Conservation (phyloP, 1,140 invertebrate genomes). For the Platyscapa corneri region DNA sequence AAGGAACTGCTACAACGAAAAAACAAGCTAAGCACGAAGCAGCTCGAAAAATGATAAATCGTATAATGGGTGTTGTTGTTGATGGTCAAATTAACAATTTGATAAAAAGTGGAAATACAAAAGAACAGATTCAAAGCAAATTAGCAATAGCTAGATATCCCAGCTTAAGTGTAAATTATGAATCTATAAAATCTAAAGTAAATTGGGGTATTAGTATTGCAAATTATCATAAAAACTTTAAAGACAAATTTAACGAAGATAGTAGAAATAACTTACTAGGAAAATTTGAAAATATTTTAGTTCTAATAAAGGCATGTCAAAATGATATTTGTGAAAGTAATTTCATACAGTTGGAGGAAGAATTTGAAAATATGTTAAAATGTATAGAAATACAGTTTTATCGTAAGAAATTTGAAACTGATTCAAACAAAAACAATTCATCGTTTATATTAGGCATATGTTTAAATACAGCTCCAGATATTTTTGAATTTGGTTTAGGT, state of each 20-base stretch:
- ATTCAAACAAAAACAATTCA: not conserved
- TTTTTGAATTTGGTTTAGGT: conserved; percentile 58
- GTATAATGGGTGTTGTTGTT: conserved; percentile 61
- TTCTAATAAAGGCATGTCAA: not conserved
- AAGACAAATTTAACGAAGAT: conserved; percentile 52
- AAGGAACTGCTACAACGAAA: conserved; percentile 74
- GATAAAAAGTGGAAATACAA: not conserved
- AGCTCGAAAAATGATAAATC: conserved; percentile 74
- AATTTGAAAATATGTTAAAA: conserved; percentile 37
- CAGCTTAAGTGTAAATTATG: conserved; percentile 49
- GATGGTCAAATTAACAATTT: conserved; percentile 24
- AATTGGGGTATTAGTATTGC: conserved; percentile 64
- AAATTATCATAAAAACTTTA: conserved; percentile 62
- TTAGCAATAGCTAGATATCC: conserved; percentile 56
- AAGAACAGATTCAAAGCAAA: conserved; percentile 1
- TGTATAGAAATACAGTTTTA: conserved; percentile 26
- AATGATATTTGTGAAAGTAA: not conserved
- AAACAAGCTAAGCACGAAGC: conserved; percentile 77
- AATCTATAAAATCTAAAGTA: conserved; percentile 52
- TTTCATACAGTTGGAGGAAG: not conserved
- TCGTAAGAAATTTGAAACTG: no score
- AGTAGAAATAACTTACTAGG: conserved; percentile 12
- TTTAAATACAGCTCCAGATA: conserved; percentile 58
- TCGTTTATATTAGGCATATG: conserved; percentile 37
- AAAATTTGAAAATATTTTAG: conserved; percentile 28